phyloP scores from a whole-genome alignment of 2,797 vertebrate genomes.

The Peromyscus attwateri region DNA sequence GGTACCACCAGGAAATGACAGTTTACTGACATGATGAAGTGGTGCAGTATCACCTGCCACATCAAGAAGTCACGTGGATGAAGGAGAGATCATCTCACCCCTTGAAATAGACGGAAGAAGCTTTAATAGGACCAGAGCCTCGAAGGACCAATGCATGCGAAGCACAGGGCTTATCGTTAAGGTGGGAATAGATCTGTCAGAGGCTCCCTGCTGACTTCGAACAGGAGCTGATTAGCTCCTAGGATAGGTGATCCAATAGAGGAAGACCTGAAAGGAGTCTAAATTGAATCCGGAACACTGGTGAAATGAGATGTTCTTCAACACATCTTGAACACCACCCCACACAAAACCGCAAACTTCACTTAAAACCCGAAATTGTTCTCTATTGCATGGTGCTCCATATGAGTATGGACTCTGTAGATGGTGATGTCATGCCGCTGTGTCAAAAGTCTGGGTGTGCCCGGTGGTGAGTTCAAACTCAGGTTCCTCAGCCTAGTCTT shows the following conservation, averaged over 20 bases:
- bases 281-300: not conserved
- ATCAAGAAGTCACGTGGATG: not conserved
- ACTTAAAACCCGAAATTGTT: not conserved
- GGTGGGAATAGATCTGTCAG: not conserved
- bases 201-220: constrained; percentile 31
- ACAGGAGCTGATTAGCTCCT: constrained; percentile 22
- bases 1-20: not conserved
- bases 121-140: not conserved
- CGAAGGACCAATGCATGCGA: not conserved
- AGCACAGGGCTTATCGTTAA: not conserved
- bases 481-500: not conserved
- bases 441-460: not conserved
- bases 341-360: not conserved
- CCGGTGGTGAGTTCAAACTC: not conserved
- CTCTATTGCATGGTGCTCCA: not conserved
- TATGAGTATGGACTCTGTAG: not conserved
- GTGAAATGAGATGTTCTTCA: not conserved
- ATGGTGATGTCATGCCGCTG: not conserved
- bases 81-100: not conserved
- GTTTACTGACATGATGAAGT: not conserved
- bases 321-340: not conserved
- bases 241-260: not conserved
- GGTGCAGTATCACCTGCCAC: not conserved
- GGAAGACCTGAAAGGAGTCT: not conserved
- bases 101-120: constrained; percentile 21